Base-by-base conservation (phyloP, 64 coral and sea anemone genomes). In the Porites lutea region DNA sequence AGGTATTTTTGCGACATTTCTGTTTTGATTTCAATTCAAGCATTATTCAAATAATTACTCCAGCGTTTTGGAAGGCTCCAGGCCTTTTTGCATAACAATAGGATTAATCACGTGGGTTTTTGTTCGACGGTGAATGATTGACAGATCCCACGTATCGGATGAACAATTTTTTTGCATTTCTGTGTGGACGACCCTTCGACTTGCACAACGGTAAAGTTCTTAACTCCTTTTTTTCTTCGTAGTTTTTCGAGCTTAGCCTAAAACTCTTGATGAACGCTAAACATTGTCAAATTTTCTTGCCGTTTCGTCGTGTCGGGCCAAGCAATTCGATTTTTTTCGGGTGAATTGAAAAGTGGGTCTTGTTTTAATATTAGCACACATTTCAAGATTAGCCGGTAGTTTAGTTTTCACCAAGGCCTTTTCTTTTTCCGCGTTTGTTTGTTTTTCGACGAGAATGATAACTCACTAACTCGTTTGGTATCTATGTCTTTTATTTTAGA, bases 101-200 rank as follows among this genome's bases (percentile, higher is more conserved):
- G 48, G 62, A 22, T 47, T 84, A 68, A 84, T 84, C 81, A 84
- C 81, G 81, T 84, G 81, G 19, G 59, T 14, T 84, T 81, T 84
- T 84, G 81, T 84, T 69, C 63, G 81, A 16, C 3, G 20, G 81
- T 84, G 52, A 84, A 84, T 84, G 81, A 84, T 84, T 84, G 81
- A 84, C 81, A 84, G 37, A 84, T 68, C 18, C 5, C 48, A 52
- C 81, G 81, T 84, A 84, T 84, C 81, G 81, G 81, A 84, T 84
- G 81, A 84, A 84, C 81, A 84, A 84, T 68, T 84, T 84, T 84
- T 84, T 84, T 84, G 81, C 81, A 84, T 84, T 84, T 84, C 81
- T 67, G 81, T 18, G 81, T 63, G 81, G 81, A 48, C n/a, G 47
- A 63, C 81, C 64, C 45, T 76, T 76, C 73, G 73, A 16, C 45